Evolutionary conservation across 2,888 invertebrate genomes (phyloP), one percentile per base, ranked within the genome.

Genomic region (Morpho helenor): DNA sequence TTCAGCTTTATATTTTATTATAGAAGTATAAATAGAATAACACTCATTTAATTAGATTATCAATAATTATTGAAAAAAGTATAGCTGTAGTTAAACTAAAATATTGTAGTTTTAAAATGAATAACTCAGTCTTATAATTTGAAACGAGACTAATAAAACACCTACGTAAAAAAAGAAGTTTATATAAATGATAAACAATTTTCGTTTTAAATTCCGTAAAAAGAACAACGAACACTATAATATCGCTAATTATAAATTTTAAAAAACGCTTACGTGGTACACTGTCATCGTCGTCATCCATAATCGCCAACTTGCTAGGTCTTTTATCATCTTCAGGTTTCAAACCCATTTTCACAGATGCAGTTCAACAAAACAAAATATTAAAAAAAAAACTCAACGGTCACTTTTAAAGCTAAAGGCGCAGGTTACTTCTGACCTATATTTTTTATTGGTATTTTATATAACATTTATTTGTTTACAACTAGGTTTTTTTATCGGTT

Each of bases 271-370:
- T 65, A 91, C 91, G 73, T 84, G 87, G 86, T 57, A 71, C 70
- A 67, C 82, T 81, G 43, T 64, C 68, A 22, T 84, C 79, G 52
- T 72, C 66, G 49, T 88, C 88, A 72, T 91, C 90, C 87, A 91
- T 89, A 69, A 91, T 91, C 65, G 89, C 89, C 79, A 91, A 68
- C 71, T 90, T 91, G 79, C 91, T 91, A 45, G 90, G 89, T 72
- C 85, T 75, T 69, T 86, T 89, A 66, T 87, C 84, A 69, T 88
- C 90, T 66, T 89, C 90, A 55, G 79, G 72, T 68, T 81, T 90
- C 73, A 91, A 80, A 75, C 90, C 90, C 90, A 90, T 90, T 78
- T 76, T 84, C 85, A 87, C 87, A 75, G 75, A 62, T 68, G 46
- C 66, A 59, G 59, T 60, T 62, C 61, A 60, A 71, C 2, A 67